Base-by-base conservation (phyloP, 2,113 vertebrate genomes). In the Hassar affinis region DNA sequence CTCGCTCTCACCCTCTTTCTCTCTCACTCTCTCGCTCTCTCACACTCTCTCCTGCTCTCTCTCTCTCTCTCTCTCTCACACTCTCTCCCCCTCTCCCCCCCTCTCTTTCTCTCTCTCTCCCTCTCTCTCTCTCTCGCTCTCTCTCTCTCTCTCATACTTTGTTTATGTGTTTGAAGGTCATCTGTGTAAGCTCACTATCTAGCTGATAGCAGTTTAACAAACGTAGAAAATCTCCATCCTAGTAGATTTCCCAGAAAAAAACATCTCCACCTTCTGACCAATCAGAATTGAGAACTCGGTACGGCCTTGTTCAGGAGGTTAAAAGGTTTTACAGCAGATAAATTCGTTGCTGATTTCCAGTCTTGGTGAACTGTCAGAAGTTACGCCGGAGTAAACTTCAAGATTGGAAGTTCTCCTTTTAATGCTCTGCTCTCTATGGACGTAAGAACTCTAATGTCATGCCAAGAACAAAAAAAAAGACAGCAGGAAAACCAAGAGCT, bases 171-270 rank as follows among this genome's bases (percentile, higher is more conserved):
- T 64, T 62, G 86, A 62, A 74, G 79, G 74, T 80, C 82, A 82
- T 82, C 84, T 82, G 71, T 82, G 74, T 71, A 78, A 56, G 74
- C 52, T 71, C 57, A 27, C 84, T 74, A 82, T 80, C 59, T 85
- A 81, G 74, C 81, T 82, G 52, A 52, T 77, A 78, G 69, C 84
- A 9, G 1, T 61, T 11, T 61, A 25, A n/a, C 59, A 61, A 25
- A 61, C 59, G 20, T 25, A 25, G 20, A 6, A 10, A 25, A 7
- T 56, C 7, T 0, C 1, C 6, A 56, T 56, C 15, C 56, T 25
- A 22, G 56, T 47, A 47, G 11, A 47, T 6, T 9, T 9, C 7
- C 45, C 11, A 6, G 45, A 47, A 10, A 47, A 10, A 10, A 25
- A 57, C 51, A 27, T 61, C 57, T 4, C 25, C 8, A 10, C 27